These are phyloP conservation scores for Saxidomus purpurata DNA, from an alignment of 1,140 invertebrate genomes.

Conservation along the genomic window DNA sequence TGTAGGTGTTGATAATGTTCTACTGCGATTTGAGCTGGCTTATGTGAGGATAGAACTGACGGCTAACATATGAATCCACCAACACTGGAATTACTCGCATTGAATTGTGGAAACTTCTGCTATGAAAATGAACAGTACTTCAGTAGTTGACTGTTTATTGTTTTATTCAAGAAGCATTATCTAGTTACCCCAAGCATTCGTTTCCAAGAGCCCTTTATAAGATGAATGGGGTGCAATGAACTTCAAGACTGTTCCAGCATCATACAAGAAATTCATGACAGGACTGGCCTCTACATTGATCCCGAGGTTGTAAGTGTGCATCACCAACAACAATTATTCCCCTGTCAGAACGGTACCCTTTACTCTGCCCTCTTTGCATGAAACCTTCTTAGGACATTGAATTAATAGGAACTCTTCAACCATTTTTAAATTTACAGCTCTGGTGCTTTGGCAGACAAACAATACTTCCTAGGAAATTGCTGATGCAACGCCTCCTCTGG, in stretches of 20 bases:
- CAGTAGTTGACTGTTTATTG: conserved; percentile 60
- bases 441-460: neutral
- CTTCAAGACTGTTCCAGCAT: neutral
- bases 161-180: conserved; percentile 41
- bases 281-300: neutral
- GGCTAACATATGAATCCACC: neutral
- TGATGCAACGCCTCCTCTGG: neutral
- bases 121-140: conserved; percentile 68
- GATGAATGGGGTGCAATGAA: conserved; percentile 65
- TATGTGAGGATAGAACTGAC: neutral
- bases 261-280: neutral
- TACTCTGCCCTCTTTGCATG: neutral
- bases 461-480: neutral
- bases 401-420: neutral
- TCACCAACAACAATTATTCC: conserved; percentile 6
- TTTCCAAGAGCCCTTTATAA: conserved; percentile 69
- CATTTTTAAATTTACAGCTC: neutral
- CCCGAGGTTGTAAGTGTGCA: neutral
- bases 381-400: neutral
- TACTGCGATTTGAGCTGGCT: neutral
- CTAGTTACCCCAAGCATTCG: conserved; percentile 63
- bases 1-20: neutral
- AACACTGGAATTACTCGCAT: conserved; percentile 64
- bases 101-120: conserved; percentile 62
- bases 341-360: neutral